phyloP scores from a whole-genome alignment of 1,140 invertebrate species.

The Zaprionus taronus region DNA sequence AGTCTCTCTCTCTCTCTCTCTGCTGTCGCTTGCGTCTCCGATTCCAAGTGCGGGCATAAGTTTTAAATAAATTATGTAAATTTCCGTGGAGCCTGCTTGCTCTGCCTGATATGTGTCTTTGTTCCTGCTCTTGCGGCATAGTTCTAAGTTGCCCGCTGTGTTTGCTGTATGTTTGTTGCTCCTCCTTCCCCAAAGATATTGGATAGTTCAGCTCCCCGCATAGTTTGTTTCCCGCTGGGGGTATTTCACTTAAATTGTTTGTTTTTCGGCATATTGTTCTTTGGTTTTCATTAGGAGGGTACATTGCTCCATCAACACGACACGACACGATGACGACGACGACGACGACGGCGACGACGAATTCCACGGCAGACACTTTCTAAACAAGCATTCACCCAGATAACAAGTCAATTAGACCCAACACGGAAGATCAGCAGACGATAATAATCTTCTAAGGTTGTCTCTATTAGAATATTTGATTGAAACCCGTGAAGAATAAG shows the following conservation, averaged over 20 bases:
- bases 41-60: conserved; percentile 24
- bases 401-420: conserved; percentile 48
- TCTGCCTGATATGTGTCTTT: conserved; percentile 35
- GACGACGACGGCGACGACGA: conserved; percentile 9
- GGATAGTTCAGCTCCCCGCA: conserved; percentile 21
- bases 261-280: conserved; percentile 33
- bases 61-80: conserved; percentile 60
- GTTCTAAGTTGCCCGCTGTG: conserved; percentile 40
- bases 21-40: conserved; percentile 8
- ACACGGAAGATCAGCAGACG: conserved; percentile 14
- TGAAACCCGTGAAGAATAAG: not conserved
- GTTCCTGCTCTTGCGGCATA: conserved; percentile 33
- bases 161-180: conserved; percentile 2
- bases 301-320: conserved; percentile 23
- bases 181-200: conserved; percentile 33
- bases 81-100: conserved; percentile 20
- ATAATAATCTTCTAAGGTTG: conserved; percentile 17
- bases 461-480: not conserved
- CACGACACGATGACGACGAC: conserved; percentile 5
- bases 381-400: conserved; percentile 45
- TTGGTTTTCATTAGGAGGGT: conserved; percentile 35
- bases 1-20: conserved; percentile 22
- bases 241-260: conserved; percentile 54
- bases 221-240: conserved; percentile 23
- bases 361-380: conserved; percentile 42